These are phyloP conservation scores for Chrysomallon squamiferum DNA, from an alignment of 1,140 invertebrate genomes.

Conservation along the genomic window DNA sequence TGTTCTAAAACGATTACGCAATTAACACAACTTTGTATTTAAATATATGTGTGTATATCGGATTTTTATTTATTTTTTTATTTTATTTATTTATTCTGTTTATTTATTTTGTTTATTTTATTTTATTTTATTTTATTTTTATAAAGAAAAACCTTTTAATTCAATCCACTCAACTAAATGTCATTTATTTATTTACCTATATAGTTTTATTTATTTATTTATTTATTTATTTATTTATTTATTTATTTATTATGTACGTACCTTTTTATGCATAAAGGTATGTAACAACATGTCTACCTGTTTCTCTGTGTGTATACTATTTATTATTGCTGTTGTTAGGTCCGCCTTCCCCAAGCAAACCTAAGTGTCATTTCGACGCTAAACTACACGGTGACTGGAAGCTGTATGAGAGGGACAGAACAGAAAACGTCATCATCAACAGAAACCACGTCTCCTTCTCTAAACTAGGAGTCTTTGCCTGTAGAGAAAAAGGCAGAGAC, in stretches of 20 bases:
- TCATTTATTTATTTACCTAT: neutral
- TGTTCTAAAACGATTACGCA: no score
- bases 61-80: no score
- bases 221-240: neutral
- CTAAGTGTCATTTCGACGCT: slow-evolving; percentile 1
- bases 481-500: slow-evolving; percentile 14
- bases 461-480: slow-evolving; percentile 29
- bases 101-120: no score
- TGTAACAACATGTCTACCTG: no score
- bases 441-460: slow-evolving; percentile 22
- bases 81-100: no score
- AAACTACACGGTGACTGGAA: slow-evolving; percentile 33
- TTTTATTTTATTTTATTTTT: neutral
- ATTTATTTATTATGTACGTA: no score
- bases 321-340: no score
- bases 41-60: no score
- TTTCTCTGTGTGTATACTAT: no score
- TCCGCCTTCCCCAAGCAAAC: neutral
- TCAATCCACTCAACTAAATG: neutral
- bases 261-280: no score
- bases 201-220: neutral
- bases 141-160: neutral
- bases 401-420: slow-evolving; percentile 25
- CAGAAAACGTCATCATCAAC: slow-evolving; percentile 29
- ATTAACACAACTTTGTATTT: no score